Evolutionary conservation across 2,888 invertebrate genomes (phyloP).

Genomic region (Drosophila birchii): DNA sequence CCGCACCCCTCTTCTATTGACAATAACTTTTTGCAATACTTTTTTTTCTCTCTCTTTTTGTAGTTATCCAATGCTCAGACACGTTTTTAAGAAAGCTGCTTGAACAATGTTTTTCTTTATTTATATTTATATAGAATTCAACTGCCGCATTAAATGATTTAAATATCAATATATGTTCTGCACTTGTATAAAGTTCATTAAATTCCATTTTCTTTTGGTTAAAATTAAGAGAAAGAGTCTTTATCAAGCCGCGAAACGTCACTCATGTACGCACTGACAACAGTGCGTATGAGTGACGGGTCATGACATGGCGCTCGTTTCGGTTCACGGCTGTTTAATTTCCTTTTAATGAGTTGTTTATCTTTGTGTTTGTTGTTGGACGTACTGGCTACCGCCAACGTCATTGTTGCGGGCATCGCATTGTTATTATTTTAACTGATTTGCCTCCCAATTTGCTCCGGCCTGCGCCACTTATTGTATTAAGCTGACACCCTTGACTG

Average conservation of each 20-base stretch:
- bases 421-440: conserved; percentile 47
- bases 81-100: conserved; percentile 30
- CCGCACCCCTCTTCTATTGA: conserved; percentile 17
- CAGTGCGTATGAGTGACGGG: conserved; percentile 76
- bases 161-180: background rate
- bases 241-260: conserved; percentile 58
- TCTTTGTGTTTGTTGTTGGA: conserved; percentile 22
- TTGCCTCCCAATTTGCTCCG: conserved; percentile 28
- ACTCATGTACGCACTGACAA: conserved; percentile 61
- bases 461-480: conserved; percentile 30
- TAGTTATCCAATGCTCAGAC: conserved; percentile 29
- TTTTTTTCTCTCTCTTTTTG: background rate
- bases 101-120: conserved; percentile 12
- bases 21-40: conserved; percentile 4
- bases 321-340: conserved; percentile 72
- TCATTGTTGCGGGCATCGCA: conserved; percentile 44
- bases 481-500: conserved; percentile 31
- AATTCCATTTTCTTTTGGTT: conserved; percentile 7
- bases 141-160: background rate
- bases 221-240: conserved; percentile 15
- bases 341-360: conserved; percentile 70
- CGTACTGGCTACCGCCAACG: conserved; percentile 21
- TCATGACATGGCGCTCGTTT: conserved; percentile 50
- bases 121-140: conserved; percentile 8
- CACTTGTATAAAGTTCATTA: conserved; percentile 13